Evolutionary conservation across 2,797 vertebrate genomes (phyloP), one percentile per base, ranked within the genome.

Genomic region (Glossophaga mutica): DNA sequence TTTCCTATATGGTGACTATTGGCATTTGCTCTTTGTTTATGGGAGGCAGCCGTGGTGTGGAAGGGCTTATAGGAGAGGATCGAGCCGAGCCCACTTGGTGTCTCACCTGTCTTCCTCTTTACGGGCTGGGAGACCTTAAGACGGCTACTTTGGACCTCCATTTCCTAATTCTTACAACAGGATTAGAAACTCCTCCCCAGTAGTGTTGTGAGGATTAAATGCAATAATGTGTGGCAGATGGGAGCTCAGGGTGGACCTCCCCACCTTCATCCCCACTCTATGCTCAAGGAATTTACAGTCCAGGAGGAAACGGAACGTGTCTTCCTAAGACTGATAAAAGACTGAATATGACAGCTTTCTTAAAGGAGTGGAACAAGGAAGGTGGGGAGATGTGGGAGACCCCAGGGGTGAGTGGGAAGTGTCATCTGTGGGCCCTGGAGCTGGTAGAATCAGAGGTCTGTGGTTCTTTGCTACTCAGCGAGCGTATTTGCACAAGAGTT

Each of bases 31-130:
- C 0, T 48, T 70, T 48, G 50, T n/a, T n/a, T 65, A 65, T 42
- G 5, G 1, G 1, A 67, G 74, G 52, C 55, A 26, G 48, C 2
- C 1, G 0, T 26, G 48, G 26, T 50, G 0, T 2, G 14, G 26
- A 59, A 16, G 68, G 83, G 21, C 57, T 82, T 18, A 5, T 44
- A 10, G 26, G 32, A 78, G 24, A 50, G 5, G 9, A 32, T 77
- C 50, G 34, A 67, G 46, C 29, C 50, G 5, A 37, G 15, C 16
- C 88, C n/a, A 6, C 59, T 32, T n/a, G n/a, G 37, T 24, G 46
- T 18, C 44, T 42, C 5, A 1, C 52, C 21, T 71, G 37, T 50
- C 24, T 37, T 4, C 18, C 6, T 77, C 34, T 9, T n/a, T 67
- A 9, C 11, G 59, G 77, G 46, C 26, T 65, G 2, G 48, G 6